Evolutionary conservation across 2,113 vertebrate genomes (phyloP).

Genomic region (Zosterops lateralis): DNA sequence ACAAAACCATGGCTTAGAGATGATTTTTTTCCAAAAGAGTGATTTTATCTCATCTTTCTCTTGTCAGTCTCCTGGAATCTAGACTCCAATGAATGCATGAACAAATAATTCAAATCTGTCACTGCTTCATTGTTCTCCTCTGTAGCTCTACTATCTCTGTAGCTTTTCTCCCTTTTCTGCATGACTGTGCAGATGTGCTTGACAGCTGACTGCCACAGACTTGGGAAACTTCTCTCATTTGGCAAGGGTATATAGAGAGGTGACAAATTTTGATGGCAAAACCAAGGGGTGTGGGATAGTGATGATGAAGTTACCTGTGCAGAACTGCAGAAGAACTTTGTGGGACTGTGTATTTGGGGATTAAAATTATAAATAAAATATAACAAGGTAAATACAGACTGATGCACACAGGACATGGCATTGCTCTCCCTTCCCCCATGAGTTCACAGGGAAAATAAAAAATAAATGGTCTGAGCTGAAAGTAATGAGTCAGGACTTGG

Average conservation of each 20-base stretch:
- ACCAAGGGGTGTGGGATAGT: neutral
- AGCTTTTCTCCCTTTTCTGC: neutral
- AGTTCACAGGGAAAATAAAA: neutral
- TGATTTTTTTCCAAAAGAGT: neutral
- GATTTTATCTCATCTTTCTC: slow-evolving; percentile 23
- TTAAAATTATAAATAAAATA: neutral
- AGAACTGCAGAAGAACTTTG: neutral
- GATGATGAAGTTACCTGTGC: neutral
- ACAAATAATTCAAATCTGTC: slow-evolving; percentile 27
- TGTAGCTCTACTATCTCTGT: neutral
- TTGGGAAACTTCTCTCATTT: neutral
- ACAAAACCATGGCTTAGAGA: slow-evolving; percentile 19
- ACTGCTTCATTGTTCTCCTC: slow-evolving; percentile 7
- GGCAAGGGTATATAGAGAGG: neutral
- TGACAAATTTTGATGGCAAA: neutral
- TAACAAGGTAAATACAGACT: neutral
- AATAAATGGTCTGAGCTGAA: neutral
- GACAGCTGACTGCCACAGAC: neutral
- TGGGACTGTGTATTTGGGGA: neutral
- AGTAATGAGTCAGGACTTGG: neutral
- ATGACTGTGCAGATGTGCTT: neutral
- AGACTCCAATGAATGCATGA: slow-evolving; percentile 18
- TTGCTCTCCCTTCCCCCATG: neutral
- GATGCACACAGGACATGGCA: neutral
- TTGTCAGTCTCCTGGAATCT: neutral